Evolutionary conservation across 2,113 vertebrate species (phyloP).

Genomic region (Osmerus eperlanus): DNA sequence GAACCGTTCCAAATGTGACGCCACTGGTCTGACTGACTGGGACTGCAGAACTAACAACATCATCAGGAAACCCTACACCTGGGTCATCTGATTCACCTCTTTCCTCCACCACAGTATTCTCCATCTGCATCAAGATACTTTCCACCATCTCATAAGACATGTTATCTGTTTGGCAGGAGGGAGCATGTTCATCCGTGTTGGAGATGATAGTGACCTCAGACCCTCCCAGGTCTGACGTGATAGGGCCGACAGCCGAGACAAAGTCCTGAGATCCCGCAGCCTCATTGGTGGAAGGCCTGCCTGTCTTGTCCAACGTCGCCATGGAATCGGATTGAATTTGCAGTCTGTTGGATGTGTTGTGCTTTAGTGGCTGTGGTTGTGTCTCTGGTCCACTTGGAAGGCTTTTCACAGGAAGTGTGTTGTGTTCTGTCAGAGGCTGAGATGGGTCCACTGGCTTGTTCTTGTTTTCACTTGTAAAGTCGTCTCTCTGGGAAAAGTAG

Average conservation of each 20-base stretch:
- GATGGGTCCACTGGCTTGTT: constrained; percentile 23
- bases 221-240: background rate
- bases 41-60: constrained; percentile 6
- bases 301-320: constrained; percentile 5
- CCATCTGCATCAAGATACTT: background rate
- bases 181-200: constrained; percentile 12
- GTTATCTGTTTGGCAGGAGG: constrained; percentile 7
- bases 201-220: constrained; percentile 4
- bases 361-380: background rate
- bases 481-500: constrained; percentile 46
- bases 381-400: background rate
- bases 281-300: background rate
- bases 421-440: constrained; percentile 12
- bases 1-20: constrained; percentile 58
- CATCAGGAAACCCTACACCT: constrained; percentile 1
- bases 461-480: constrained; percentile 3
- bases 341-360: constrained; percentile 7
- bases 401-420: background rate
- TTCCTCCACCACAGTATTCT: background rate
- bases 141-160: constrained; percentile 9
- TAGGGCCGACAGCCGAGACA: constrained; percentile 10
- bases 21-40: constrained; percentile 12
- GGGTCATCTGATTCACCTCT: background rate
- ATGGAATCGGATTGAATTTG: constrained; percentile 13
- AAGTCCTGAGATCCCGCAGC: constrained; percentile 31